phyloP scores from a whole-genome alignment of 2,113 vertebrate species.

The Menura novaehollandiae region DNA sequence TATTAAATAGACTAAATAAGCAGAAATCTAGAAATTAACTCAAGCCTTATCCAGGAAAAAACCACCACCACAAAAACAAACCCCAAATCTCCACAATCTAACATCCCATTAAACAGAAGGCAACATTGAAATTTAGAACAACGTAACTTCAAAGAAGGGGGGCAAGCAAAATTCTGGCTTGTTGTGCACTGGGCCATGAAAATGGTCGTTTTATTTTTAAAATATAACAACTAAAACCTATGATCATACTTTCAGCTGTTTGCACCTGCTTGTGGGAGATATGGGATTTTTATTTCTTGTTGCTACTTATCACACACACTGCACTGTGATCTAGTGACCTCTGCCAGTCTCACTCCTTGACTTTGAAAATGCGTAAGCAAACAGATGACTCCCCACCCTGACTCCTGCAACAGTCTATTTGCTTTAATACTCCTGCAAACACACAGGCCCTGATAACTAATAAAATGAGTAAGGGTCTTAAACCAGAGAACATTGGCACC shows the following conservation, averaged over 20 bases:
- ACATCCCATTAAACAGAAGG: background rate
- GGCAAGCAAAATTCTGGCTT: background rate
- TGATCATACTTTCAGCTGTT: background rate
- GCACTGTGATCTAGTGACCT: background rate
- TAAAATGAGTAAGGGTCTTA: background rate
- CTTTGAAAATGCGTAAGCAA: background rate
- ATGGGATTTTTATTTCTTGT: background rate
- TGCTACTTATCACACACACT: background rate
- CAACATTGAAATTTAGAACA: background rate
- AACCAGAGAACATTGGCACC: background rate
- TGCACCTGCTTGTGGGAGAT: background rate
- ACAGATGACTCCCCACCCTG: background rate
- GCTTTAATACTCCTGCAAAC: background rate
- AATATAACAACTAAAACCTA: background rate
- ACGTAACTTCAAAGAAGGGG: background rate
- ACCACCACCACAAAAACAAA: rapidly evolving
- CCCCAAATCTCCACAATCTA: background rate
- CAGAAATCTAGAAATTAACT: background rate
- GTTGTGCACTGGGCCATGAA: background rate
- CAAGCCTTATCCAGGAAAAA: background rate
- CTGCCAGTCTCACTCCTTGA: background rate
- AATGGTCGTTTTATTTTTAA: background rate
- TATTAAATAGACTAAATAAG: background rate
- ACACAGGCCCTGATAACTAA: background rate
- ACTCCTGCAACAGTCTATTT: background rate